Base-by-base conservation (phyloP, 2,113 vertebrate genomes). In the Sciurus niger region DNA sequence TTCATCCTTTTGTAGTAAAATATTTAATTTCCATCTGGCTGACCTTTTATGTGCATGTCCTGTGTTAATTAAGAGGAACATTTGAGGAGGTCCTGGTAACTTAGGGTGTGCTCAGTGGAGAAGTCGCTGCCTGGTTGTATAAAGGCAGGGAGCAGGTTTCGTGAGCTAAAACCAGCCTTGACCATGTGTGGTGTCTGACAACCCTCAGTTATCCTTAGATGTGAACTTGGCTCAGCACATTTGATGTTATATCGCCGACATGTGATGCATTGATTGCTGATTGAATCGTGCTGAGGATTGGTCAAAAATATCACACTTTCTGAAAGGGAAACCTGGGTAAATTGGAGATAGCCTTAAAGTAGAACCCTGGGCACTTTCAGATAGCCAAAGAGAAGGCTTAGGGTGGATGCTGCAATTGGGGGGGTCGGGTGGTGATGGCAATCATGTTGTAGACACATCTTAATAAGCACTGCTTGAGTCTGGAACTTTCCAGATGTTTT, bases 11-110 rank as follows among this genome's bases (percentile, higher is more conserved):
- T 48, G 55, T 96, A 89, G 97, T 98, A 97, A 98, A 98, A 98
- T 98, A 97, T 97, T 98, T 98, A 97, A 97, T 98, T 97, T 98
- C 97, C 97, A 97, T 97, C 97, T 98, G 98, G 94, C 94, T 96
- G 95, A 96, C 97, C 97, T 98, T 98, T 97, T 96, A 92, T 95
- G 68, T 80, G 79, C 94, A 77, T 97, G 85, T 70, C 94, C 96
- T n/a, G 0, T 93, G 96, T 96, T 98, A 98, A 97, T 98, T 98
- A 97, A 94, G 96, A 97, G 95, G 96, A 97, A 87, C 90, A 73
- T 78, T 70, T 95, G 96, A 97, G 95, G 88, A 95, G 90, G 96
- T 87, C 94, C 92, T 95, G 72, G 94, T 37, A 95, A 95, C 97
- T 98, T 34, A 90, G 96, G 89, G 43, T 88, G 32, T 55, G 73